A percentile compares a stretch with the other conserved stretches of the same genome.
phyloP scores from a whole-genome alignment of 2,888 invertebrate species.

The Sphinx pinastri region DNA sequence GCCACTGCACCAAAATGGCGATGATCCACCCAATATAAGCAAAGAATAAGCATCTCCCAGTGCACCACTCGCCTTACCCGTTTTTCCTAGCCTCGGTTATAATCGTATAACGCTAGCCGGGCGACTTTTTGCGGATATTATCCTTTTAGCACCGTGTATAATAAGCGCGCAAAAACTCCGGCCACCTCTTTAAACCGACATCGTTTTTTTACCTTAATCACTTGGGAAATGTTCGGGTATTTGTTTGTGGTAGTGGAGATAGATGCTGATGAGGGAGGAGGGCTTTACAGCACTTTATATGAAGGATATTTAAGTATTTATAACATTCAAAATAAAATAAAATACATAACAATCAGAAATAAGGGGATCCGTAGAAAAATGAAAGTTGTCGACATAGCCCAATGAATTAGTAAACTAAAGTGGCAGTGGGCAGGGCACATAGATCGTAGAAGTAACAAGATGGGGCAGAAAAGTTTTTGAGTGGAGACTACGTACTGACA shows the following conservation, averaged over 20 bases:
- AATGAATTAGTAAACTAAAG: too few species aligned
- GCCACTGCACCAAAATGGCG: too few species aligned
- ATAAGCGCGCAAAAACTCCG: conserved; percentile 64
- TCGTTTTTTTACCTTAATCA: conserved; percentile 31
- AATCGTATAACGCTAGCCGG: conserved; percentile 63
- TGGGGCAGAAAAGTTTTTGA: too few species aligned
- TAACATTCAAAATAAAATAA: too few species aligned
- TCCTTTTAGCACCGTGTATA: conserved; percentile 74
- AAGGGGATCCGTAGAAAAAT: too few species aligned
- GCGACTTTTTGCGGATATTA: conserved; percentile 74
- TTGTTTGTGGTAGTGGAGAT: conserved; percentile 5
- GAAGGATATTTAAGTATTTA: not conserved
- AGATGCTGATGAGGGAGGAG: not conserved
- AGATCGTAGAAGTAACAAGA: too few species aligned
- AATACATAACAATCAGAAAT: too few species aligned
- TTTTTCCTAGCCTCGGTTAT: conserved; percentile 68
- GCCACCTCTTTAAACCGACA: conserved; percentile 52
- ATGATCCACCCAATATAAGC: too few species aligned
- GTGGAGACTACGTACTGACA: too few species aligned
- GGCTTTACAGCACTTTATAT: not conserved
- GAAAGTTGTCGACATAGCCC: too few species aligned
- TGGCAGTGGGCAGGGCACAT: too few species aligned
- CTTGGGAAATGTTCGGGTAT: conserved; percentile 23
- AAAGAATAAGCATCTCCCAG: conserved; percentile 36
- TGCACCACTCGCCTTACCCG: conserved; percentile 52